Conservation (phyloP, 2,113 vertebrate genomes). For the Ginglymostoma cirratum region DNA sequence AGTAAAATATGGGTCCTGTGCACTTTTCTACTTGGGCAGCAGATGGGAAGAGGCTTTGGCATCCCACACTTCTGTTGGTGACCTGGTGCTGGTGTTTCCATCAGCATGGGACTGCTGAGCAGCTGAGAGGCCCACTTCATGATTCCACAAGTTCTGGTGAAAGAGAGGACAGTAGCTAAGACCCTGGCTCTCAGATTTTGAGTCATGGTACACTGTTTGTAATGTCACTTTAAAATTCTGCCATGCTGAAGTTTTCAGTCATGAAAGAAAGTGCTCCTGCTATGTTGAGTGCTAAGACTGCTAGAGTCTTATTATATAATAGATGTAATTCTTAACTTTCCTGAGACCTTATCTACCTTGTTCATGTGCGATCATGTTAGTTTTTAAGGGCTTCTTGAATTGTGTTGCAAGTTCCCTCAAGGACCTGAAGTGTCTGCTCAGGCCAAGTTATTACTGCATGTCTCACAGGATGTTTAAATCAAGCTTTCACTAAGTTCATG, state of each 20-base stretch:
- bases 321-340: neutral
- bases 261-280: neutral
- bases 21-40: neutral
- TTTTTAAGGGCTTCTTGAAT: neutral
- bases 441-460: neutral
- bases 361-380: neutral
- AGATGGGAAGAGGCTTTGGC: neutral
- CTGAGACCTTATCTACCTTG: neutral
- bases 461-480: neutral
- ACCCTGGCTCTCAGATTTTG: neutral
- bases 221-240: neutral
- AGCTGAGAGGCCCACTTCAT: neutral
- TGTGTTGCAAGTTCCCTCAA: neutral
- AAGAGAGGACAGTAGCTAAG: neutral
- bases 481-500: neutral
- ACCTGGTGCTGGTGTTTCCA: neutral
- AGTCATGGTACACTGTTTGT: neutral
- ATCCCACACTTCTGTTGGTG: neutral
- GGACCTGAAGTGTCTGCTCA: neutral
- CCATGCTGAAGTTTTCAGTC: neutral
- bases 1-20: neutral
- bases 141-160: neutral
- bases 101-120: neutral
- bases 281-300: neutral
- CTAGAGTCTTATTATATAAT: neutral